phyloP scores from a whole-genome alignment of 1,140 invertebrate genomes.

The Magallana angulata region DNA sequence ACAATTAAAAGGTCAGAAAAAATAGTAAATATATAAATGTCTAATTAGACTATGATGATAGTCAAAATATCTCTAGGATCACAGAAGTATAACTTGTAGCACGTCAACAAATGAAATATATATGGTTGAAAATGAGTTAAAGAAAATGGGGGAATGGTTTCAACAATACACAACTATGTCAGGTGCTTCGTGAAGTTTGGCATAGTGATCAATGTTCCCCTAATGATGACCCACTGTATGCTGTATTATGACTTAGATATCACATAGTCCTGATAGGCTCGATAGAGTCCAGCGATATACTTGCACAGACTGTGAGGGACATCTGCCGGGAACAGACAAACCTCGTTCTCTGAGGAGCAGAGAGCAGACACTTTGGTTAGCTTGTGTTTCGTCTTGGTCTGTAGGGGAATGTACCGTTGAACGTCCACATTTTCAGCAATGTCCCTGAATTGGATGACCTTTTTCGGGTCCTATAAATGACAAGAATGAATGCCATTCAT shows the following conservation, averaged over 20 bases:
- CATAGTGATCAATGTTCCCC: background rate
- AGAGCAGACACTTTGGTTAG: conserved; percentile 7
- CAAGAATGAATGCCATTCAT: no score
- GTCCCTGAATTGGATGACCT: conserved; percentile 33
- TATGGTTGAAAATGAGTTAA: background rate
- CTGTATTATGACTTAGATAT: background rate
- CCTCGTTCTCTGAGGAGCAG: conserved; percentile 41
- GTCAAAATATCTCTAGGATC: conserved; percentile 10
- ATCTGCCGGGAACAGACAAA: conserved; percentile 23
- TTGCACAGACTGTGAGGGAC: conserved; percentile 26
- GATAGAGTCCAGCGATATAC: conserved; percentile 25
- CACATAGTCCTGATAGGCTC: conserved; percentile 22
- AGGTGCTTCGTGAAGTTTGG: background rate
- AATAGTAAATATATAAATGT: conserved; percentile 36
- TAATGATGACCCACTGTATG: background rate
- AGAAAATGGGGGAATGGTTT: background rate
- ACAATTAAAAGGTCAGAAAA: conserved; percentile 8
- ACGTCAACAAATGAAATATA: conserved; percentile 8
- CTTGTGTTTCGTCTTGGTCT: background rate
- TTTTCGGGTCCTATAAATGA: conserved; percentile 14
- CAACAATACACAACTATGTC: background rate
- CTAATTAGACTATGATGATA: background rate
- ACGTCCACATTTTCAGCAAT: conserved; percentile 20
- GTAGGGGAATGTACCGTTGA: background rate
- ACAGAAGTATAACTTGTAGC: background rate